These are phyloP conservation scores for Drosophila silvestris DNA, from an alignment of 2,888 invertebrate genomes.

Conservation along the genomic window DNA sequence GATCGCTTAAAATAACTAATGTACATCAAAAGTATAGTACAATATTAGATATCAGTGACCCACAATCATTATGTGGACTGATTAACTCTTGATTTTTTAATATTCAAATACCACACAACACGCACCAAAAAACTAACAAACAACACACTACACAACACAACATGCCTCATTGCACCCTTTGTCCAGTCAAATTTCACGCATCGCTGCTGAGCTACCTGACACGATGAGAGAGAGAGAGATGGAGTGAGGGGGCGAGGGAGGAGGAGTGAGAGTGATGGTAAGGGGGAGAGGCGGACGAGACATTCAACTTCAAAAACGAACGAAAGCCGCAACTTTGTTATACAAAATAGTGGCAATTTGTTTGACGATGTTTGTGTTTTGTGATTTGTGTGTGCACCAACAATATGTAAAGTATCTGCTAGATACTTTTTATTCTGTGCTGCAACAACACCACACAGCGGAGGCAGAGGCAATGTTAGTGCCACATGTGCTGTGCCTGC, in stretches of 20 bases:
- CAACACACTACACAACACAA: slow-evolving; percentile 29
- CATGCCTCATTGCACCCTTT: slow-evolving; percentile 68
- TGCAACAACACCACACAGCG: slow-evolving; percentile 9
- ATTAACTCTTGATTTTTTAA: slow-evolving; percentile 26
- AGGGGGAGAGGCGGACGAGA: background rate
- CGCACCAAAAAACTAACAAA: slow-evolving; percentile 30
- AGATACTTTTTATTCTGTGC: slow-evolving; percentile 29
- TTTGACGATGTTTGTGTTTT: slow-evolving; percentile 52
- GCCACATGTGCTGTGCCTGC: slow-evolving; percentile 49
- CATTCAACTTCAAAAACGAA: slow-evolving; percentile 30
- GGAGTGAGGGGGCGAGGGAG: background rate
- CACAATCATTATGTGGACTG: slow-evolving; percentile 25
- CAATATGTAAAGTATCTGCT: slow-evolving; percentile 33
- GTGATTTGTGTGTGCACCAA: slow-evolving; percentile 51
- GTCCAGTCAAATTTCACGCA: slow-evolving; percentile 69
- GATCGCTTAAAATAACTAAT: slow-evolving; percentile 1
- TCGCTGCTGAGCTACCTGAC: slow-evolving; percentile 41
- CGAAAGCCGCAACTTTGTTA: slow-evolving; percentile 68
- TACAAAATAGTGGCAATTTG: slow-evolving; percentile 68
- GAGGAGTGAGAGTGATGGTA: background rate
- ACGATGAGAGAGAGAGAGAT: background rate
- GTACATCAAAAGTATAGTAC: slow-evolving; percentile 1
- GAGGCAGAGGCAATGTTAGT: background rate
- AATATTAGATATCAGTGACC: slow-evolving; percentile 18
- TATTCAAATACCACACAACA: slow-evolving; percentile 37